A percentile compares a stretch with the other conserved stretches of the same genome.
Conservation (phyloP, 1,140 invertebrate genomes). For the Diorhabda elongata region DNA sequence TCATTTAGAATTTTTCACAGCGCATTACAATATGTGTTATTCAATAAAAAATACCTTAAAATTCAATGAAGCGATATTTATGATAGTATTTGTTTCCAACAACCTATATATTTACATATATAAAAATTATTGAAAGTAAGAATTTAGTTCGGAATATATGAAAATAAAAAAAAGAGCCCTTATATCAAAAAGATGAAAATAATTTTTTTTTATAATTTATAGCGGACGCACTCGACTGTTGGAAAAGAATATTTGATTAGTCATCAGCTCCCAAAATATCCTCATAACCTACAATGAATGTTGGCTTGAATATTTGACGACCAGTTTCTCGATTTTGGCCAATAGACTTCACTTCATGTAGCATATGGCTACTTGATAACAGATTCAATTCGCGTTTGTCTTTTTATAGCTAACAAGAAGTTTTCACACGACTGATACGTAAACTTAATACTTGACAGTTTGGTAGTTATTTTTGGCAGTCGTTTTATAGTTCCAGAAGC, state of each 20-base stretch:
- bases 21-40: no score
- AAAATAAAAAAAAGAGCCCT: background rate
- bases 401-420: background rate
- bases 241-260: background rate
- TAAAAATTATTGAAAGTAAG: no score
- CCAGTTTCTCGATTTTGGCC: constrained; percentile 1
- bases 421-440: constrained; percentile 5
- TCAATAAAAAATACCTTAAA: no score
- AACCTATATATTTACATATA: no score
- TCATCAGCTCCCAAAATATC: background rate
- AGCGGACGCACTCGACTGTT: background rate
- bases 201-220: constrained; percentile 9
- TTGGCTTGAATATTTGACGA: constrained; percentile 6
- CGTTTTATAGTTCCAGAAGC: no score
- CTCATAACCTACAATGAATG: constrained; percentile 6
- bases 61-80: no score
- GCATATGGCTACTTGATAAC: background rate
- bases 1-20: no score
- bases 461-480: no score
- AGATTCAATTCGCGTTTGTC: constrained; percentile 9
- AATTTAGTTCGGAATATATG: no score
- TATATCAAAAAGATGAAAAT: constrained; percentile 8
- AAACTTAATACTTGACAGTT: background rate
- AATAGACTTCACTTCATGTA: background rate
- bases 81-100: no score